phyloP scores from a whole-genome alignment of 2,888 invertebrate species.

The Caenorhabditis auriculariae region DNA sequence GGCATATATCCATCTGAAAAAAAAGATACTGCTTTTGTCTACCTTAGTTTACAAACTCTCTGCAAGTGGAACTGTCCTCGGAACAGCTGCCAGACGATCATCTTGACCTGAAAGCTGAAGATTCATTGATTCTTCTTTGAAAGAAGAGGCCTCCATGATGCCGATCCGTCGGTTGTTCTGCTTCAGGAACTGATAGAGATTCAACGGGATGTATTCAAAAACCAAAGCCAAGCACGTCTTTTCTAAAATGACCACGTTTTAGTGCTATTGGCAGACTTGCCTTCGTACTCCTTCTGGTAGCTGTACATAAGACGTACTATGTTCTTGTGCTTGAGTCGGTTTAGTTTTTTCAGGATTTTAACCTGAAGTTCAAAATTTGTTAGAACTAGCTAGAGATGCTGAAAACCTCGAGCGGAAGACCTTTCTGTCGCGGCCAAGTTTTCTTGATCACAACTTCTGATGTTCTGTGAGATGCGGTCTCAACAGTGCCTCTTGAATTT shows the following conservation, averaged over 20 bases:
- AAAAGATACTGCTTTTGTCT: too few relatives aligned
- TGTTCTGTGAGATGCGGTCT: conserved; percentile 5
- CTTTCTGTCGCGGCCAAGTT: conserved; percentile 34
- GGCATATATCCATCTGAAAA: conserved; percentile 67
- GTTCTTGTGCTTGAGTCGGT: conserved; percentile 91
- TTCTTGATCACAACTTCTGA: conserved; percentile 44
- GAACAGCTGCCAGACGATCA: conserved; percentile 47
- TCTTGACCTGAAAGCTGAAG: conserved; percentile 18
- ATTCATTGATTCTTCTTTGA: conserved; percentile 4
- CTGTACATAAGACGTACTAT: conserved; percentile 95
- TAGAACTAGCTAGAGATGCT: conserved; percentile 78
- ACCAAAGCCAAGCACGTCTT: conserved; percentile 34
- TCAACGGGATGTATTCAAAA: conserved; percentile 43
- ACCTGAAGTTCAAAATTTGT: conserved; percentile 71
- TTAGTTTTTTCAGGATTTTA: conserved; percentile 90
- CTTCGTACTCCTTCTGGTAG: conserved; percentile 68
- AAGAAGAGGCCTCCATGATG: conserved; percentile 20
- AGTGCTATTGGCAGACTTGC: conserved; percentile 3
- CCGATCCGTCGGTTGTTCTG: conserved; percentile 8
- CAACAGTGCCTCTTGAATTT: conserved; percentile 6
- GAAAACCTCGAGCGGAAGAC: conserved; percentile 14
- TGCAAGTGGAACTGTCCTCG: conserved; percentile 41
- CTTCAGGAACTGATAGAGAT: conserved; percentile 36
- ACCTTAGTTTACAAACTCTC: conserved; percentile 6
- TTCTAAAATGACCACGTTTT: not conserved